phyloP scores from a whole-genome alignment of 64 coral and sea anemone species.

The Acropora tenuis region DNA sequence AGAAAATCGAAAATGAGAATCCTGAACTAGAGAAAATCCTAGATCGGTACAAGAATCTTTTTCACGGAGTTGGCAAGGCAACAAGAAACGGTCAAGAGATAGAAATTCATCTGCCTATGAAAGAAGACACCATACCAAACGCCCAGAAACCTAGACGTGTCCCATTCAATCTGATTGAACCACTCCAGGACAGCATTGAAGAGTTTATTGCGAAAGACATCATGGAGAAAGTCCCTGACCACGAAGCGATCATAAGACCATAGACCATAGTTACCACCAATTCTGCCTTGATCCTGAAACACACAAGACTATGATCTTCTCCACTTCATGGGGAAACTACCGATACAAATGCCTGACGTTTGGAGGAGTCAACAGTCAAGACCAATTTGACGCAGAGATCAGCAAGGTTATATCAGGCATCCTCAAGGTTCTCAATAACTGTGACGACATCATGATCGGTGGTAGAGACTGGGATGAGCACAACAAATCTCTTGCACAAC shows the following conservation, averaged over 20 bases:
- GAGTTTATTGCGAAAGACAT: slow-evolving; percentile 65
- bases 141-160: slow-evolving; percentile 74
- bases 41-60: neutral
- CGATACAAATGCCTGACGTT: slow-evolving; percentile 63
- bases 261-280: slow-evolving; percentile 70
- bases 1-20: slow-evolving; percentile 17
- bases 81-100: slow-evolving; percentile 53
- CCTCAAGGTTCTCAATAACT: slow-evolving; percentile 46
- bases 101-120: slow-evolving; percentile 43
- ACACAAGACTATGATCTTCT: slow-evolving; percentile 56
- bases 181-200: slow-evolving; percentile 37
- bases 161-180: slow-evolving; percentile 45
- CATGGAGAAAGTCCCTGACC: slow-evolving; percentile 66
- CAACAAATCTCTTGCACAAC: no score
- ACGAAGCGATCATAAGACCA: slow-evolving; percentile 64
- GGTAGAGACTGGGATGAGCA: slow-evolving; percentile 38
- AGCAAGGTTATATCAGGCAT: slow-evolving; percentile 49
- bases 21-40: slow-evolving; percentile 13
- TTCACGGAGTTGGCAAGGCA: slow-evolving; percentile 31
- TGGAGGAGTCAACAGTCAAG: slow-evolving; percentile 66
- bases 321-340: slow-evolving; percentile 68
- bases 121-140: slow-evolving; percentile 62
- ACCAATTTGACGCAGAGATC: slow-evolving; percentile 58
- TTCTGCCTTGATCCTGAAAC: slow-evolving; percentile 74
- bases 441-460: slow-evolving; percentile 62